A percentile compares a stretch with the other conserved stretches of the same genome.
Evolutionary conservation across 2,113 vertebrate genomes (phyloP).

Genomic region (Phaethornis superciliosus): DNA sequence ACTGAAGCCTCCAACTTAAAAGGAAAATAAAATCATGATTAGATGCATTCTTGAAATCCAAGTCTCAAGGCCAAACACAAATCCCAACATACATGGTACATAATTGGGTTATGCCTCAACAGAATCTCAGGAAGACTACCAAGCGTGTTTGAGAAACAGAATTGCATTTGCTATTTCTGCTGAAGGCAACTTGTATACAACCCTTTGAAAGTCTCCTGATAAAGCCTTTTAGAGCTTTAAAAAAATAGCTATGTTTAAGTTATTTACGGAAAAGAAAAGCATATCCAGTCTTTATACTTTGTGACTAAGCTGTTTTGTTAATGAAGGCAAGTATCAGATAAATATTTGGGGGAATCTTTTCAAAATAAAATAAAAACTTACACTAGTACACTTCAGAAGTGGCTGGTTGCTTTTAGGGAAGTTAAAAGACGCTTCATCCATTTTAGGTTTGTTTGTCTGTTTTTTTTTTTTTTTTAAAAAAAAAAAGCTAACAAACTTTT

Average conservation of each 20-base stretch:
- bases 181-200: conserved; percentile 80
- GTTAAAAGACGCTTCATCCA: conserved; percentile 67
- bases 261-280: conserved; percentile 77
- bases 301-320: conserved; percentile 82
- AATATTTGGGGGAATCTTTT: conserved; percentile 37
- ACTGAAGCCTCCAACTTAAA: conserved; percentile 69
- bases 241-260: conserved; percentile 62
- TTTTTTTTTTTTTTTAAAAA: neutral
- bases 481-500: neutral
- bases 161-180: conserved; percentile 75
- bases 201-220: conserved; percentile 72
- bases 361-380: conserved; percentile 73
- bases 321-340: conserved; percentile 80
- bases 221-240: conserved; percentile 66
- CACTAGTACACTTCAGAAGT: conserved; percentile 73
- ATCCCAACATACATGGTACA: conserved; percentile 69
- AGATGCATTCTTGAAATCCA: conserved; percentile 72
- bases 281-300: conserved; percentile 76
- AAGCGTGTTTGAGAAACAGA: conserved; percentile 70
- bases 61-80: conserved; percentile 73
- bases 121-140: conserved; percentile 81
- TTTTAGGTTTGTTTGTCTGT: neutral
- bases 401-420: conserved; percentile 66
- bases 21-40: conserved; percentile 53
- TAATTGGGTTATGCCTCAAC: conserved; percentile 72